Evolutionary conservation across 1,140 invertebrate species (phyloP), one percentile per base, ranked within the genome.

Genomic region (Caenorhabditis remanei): DNA sequence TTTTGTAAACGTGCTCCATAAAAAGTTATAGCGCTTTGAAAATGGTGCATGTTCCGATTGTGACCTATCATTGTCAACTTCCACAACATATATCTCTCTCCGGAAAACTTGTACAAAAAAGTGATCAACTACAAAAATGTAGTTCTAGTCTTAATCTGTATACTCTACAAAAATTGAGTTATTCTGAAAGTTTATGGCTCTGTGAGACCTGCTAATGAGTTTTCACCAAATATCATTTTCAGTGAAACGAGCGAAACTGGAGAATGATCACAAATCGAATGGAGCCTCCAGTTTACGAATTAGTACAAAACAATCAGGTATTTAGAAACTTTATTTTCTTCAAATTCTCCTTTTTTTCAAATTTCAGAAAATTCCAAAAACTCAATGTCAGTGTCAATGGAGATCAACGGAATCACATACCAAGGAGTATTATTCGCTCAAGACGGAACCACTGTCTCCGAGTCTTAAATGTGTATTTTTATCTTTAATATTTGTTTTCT

Each of bases 351-450:
- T 11, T 48, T 55, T 46, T 71, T 11, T 3, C 9, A 4, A 11
- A 2, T 93, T 93, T 87, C 95, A 95, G 87, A 95, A 95, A 4
- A 96, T 97, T 90, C 50, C 24, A 87, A 87, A 43, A 63, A 14
- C 65, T 97, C 97, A 21, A 93, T 99, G 61, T 95, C 96, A 48
- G 97, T 99, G 6, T 97, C 96, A 90, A 97, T 99, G 95, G 97
- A 99, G 93, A 95, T 99, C 58, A 98, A 99, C 92, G 97, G 97
- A 53, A 95, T 93, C 56, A 93, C 93, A 91, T 94, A 94, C 88
- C 94, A 94, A 79, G 88, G 71, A 21, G 46, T 79, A 50, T 50
- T 79, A 79, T 79, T 79, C 46, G 71, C 71, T 79, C 40, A 46
- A 48, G 71, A 50, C n/a, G 46, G 53, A 21, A n/a, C 43, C 11